A percentile compares a stretch with the other conserved stretches of the same genome.
These are phyloP conservation scores for Hormiphora californensis DNA, from an alignment of 37 sponge, comb jelly and placozoan species.

Conservation along the genomic window DNA sequence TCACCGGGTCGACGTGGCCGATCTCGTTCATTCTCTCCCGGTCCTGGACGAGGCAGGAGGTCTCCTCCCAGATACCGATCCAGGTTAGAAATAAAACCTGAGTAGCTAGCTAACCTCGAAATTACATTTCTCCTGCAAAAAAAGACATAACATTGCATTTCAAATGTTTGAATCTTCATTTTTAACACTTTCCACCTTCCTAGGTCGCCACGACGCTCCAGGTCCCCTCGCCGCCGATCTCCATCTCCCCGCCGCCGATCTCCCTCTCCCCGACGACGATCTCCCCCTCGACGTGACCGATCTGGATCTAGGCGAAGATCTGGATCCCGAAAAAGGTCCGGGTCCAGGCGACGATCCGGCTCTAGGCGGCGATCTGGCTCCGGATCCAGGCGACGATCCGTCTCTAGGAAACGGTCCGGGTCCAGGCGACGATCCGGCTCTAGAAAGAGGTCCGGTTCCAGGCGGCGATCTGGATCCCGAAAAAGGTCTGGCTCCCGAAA, in stretches of 20 bases:
- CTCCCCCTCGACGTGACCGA: not conserved
- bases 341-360: not conserved
- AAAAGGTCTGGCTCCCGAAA: not conserved
- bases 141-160: too few species aligned
- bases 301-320: not conserved
- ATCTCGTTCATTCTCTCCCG: too few species aligned
- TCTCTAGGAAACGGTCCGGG: not conserved
- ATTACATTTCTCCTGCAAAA: too few species aligned
- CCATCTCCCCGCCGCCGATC: not conserved
- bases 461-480: too few species aligned
- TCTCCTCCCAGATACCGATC: too few species aligned
- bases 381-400: not conserved
- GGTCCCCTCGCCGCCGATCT: not conserved
- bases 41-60: too few species aligned
- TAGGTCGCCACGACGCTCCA: too few species aligned
- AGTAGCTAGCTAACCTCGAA: too few species aligned
- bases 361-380: not conserved
- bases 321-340: too few species aligned
- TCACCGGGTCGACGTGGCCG: not conserved
- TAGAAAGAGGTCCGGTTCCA: not conserved
- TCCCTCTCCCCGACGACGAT: not conserved
- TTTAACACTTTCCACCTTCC: too few species aligned
- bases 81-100: too few species aligned
- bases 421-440: not conserved
- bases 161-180: too few species aligned